Evolutionary conservation across 2,113 vertebrate genomes (phyloP).

Genomic region (Hydropotes inermis): DNA sequence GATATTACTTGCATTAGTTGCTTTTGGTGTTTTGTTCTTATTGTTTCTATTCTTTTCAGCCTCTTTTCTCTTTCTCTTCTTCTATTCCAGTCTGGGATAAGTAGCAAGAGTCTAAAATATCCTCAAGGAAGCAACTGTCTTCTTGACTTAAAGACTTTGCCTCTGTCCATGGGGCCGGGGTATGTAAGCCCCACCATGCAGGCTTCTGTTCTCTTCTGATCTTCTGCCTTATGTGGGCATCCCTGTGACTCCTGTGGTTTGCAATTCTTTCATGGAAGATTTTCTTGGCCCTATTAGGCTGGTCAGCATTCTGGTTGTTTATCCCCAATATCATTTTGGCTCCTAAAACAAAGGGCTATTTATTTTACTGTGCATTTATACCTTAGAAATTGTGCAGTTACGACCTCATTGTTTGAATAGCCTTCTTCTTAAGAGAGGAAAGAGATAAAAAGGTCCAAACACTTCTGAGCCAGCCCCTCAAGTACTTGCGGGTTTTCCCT

Average conservation of each 20-base stretch:
- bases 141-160: neutral
- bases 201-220: neutral
- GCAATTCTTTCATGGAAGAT: neutral
- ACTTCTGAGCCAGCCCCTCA: neutral
- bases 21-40: neutral
- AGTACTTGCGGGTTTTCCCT: neutral
- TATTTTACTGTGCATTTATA: neutral
- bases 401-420: neutral
- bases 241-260: neutral
- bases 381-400: neutral
- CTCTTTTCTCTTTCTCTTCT: neutral
- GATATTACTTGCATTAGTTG: neutral
- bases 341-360: neutral
- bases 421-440: neutral
- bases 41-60: neutral
- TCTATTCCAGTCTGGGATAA: neutral
- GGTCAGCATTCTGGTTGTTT: neutral
- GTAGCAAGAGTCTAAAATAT: neutral
- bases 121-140: rapidly evolving
- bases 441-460: neutral
- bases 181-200: neutral
- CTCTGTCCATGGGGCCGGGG: neutral
- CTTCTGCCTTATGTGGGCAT: neutral
- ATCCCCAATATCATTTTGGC: neutral
- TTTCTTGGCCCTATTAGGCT: neutral